A percentile compares a stretch with the other conserved stretches of the same genome.
phyloP scores from a whole-genome alignment of 2,888 invertebrate genomes.

The Diogma glabrata region DNA sequence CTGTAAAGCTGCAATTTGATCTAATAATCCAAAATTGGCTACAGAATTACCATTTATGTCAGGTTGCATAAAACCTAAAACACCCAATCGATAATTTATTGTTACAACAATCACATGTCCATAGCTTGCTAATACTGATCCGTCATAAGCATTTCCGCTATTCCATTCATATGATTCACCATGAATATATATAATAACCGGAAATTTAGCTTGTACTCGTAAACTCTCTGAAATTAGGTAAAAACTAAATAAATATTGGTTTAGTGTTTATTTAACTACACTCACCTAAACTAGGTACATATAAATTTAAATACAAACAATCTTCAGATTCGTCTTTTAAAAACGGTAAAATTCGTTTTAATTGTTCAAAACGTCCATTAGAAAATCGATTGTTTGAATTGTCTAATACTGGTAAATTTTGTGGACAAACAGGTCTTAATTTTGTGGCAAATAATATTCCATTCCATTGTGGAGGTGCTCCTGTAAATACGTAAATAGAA shows the following conservation, averaged over 20 bases:
- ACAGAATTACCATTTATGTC: conserved; percentile 60
- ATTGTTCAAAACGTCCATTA: conserved; percentile 54
- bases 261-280: conserved; percentile 11
- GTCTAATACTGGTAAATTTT: conserved; percentile 57
- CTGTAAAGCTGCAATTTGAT: conserved; percentile 85
- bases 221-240: conserved; percentile 25
- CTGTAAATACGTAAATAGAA: too few species aligned
- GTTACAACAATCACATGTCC: conserved; percentile 82
- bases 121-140: conserved; percentile 81
- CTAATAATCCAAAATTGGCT: conserved; percentile 87
- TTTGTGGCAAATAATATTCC: too few species aligned
- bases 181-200: conserved; percentile 85
- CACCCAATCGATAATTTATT: conserved; percentile 70
- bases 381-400: conserved; percentile 47
- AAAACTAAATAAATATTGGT: background rate
- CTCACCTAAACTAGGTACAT: conserved; percentile 77
- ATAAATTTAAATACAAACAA: conserved; percentile 86
- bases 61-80: conserved; percentile 74
- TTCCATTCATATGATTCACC: conserved; percentile 96
- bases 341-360: conserved; percentile 60
- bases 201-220: too few species aligned
- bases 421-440: conserved; percentile 78
- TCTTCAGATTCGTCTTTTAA: conserved; percentile 66
- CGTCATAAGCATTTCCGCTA: conserved; percentile 95
- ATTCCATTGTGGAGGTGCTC: too few species aligned